Conservation (phyloP, 2,797 vertebrate species). For the Danio choprae region DNA sequence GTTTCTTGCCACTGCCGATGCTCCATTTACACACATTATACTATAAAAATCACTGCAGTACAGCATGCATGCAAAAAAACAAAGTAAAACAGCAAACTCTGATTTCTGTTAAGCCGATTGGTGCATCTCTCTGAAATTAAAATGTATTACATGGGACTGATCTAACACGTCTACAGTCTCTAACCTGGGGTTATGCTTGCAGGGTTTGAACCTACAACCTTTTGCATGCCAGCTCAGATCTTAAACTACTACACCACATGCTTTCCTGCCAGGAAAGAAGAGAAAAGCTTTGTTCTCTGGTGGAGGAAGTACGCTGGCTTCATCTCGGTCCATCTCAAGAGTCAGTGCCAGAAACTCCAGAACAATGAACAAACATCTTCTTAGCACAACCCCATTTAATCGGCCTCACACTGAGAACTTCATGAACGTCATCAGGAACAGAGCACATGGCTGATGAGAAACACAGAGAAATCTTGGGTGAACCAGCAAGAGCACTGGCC, state of each 20-base stretch:
- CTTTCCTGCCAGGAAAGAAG: neutral
- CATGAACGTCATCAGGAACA: neutral
- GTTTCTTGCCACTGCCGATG: too few relatives aligned
- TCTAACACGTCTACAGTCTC: neutral
- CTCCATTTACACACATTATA: too few relatives aligned
- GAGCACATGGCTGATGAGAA: constrained; percentile 4
- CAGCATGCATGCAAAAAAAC: too few relatives aligned
- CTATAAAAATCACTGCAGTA: too few relatives aligned
- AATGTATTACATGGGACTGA: neutral
- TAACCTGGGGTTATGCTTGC: neutral
- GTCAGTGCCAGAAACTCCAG: constrained; percentile 12
- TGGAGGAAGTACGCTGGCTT: neutral
- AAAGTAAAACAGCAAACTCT: too few relatives aligned
- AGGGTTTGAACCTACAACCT: neutral
- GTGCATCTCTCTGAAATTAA: neutral
- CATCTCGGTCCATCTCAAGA: neutral
- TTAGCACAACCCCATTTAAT: constrained; percentile 9
- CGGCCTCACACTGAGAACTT: constrained; percentile 21
- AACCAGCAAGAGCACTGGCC: too few relatives aligned
- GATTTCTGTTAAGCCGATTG: too few relatives aligned
- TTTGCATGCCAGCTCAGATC: neutral
- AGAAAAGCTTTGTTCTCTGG: constrained; percentile 16
- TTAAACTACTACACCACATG: neutral
- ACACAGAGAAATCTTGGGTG: neutral
- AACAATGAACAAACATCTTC: constrained; percentile 47